These are phyloP conservation scores for Smutsia temminckii DNA, from an alignment of 2,797 vertebrate species.

Conservation along the genomic window DNA sequence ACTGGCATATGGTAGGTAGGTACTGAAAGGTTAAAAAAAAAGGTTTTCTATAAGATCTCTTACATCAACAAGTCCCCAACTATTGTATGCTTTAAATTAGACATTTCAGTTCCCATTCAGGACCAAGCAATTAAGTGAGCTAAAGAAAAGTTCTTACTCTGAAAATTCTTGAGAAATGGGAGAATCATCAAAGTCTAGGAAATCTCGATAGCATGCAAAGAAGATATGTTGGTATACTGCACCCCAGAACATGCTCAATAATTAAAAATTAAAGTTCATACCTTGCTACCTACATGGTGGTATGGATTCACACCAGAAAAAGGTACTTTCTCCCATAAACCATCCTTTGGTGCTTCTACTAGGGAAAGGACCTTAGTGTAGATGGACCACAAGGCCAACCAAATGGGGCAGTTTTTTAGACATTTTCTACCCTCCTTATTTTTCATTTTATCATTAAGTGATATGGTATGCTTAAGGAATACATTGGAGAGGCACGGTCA, in stretches of 20 bases:
- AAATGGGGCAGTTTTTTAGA: not conserved
- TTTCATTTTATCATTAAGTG: not conserved
- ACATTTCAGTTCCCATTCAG: not conserved
- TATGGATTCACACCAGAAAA: constrained; percentile 41
- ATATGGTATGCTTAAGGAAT: not conserved
- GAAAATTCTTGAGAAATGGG: constrained; percentile 42
- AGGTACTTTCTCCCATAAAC: constrained; percentile 47
- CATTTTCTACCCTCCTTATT: not conserved
- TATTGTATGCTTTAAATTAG: constrained; percentile 37
- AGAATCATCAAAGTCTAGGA: constrained; percentile 35
- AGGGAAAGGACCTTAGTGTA: not conserved
- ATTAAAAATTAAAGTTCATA: not conserved
- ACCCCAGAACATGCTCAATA: not conserved
- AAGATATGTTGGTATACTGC: not conserved
- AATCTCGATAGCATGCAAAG: constrained; percentile 14
- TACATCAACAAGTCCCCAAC: not conserved
- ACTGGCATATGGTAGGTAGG: not conserved
- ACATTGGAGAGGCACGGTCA: not conserved
- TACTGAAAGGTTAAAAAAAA: not conserved
- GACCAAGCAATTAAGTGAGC: constrained; percentile 17
- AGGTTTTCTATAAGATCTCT: constrained; percentile 13
- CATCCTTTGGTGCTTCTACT: not conserved
- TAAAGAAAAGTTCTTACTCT: not conserved
- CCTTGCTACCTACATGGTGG: not conserved
- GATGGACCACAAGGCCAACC: not conserved